A percentile compares a stretch with the other conserved stretches of the same genome.
These are phyloP conservation scores for Microcebus ravelobensis DNA, from an alignment of 2,113 vertebrate species.

Conservation along the genomic window DNA sequence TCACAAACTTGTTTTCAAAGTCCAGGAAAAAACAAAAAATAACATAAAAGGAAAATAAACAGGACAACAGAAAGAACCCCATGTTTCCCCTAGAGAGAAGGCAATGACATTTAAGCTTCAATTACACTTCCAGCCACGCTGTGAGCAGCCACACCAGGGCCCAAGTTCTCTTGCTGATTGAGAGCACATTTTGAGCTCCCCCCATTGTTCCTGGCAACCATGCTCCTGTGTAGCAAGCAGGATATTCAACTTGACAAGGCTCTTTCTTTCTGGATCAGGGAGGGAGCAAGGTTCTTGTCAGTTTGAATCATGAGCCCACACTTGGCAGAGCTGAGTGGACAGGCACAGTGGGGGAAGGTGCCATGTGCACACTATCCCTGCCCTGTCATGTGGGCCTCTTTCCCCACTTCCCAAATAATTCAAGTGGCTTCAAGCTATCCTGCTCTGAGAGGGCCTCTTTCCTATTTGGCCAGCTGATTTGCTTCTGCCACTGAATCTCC, in stretches of 20 bases:
- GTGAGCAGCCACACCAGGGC: background rate
- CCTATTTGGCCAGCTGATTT: constrained; percentile 53
- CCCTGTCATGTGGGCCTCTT: background rate
- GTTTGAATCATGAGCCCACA: constrained; percentile 72
- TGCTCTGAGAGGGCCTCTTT: constrained; percentile 4
- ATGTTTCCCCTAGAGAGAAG: background rate
- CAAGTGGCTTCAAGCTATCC: constrained; percentile 2
- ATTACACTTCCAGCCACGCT: accelerated
- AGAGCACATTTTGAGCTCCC: constrained; percentile 55
- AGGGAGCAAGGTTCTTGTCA: constrained; percentile 72
- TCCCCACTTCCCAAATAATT: background rate
- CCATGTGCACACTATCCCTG: constrained; percentile 47
- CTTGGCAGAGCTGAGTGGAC: constrained; percentile 42
- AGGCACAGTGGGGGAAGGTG: constrained; percentile 51
- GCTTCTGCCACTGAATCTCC: constrained; percentile 42
- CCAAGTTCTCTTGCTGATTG: constrained; percentile 27
- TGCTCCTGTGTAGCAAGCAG: constrained; percentile 56
- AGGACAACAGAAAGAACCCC: background rate
- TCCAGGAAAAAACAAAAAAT: background rate
- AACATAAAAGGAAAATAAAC: background rate
- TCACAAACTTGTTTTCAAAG: background rate
- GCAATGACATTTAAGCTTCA: constrained; percentile 57
- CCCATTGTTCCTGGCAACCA: constrained; percentile 54
- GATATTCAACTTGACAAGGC: constrained; percentile 78
- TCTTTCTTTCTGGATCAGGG: constrained; percentile 73